Percentiles rank a stretch among this genome's conserved stretches.
Evolutionary conservation across 2,888 invertebrate genomes (phyloP).

Genomic region (Calephelis perditalis): DNA sequence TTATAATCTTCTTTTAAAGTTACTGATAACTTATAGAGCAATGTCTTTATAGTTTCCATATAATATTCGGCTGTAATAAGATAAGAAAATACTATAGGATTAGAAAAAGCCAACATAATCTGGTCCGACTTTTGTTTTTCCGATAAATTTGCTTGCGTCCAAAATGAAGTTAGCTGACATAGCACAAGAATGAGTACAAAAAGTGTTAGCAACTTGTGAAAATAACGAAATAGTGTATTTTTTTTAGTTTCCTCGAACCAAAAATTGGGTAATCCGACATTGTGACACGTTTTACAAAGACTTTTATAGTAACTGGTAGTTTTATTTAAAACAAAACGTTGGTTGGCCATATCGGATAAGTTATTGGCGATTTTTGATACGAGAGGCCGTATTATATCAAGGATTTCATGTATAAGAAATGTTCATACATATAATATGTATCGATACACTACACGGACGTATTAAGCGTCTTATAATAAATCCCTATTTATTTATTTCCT

Average conservation of each 20-base stretch:
- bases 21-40: constrained; percentile 36
- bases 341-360: too few relatives aligned
- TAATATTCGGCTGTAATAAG: constrained; percentile 31
- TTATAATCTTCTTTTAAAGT: constrained; percentile 40
- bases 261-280: constrained; percentile 36
- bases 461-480: too few relatives aligned
- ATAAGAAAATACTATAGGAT: constrained; percentile 36
- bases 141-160: constrained; percentile 34
- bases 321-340: too few relatives aligned
- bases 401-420: too few relatives aligned
- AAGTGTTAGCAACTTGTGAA: constrained; percentile 29
- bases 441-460: too few relatives aligned
- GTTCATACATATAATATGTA: too few relatives aligned
- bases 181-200: constrained; percentile 32
- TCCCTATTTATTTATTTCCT: too few relatives aligned
- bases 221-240: constrained; percentile 27
- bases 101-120: constrained; percentile 36
- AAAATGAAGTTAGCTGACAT: constrained; percentile 35
- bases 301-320: too few relatives aligned
- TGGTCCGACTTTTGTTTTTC: constrained; percentile 36
- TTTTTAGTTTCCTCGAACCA: constrained; percentile 38
- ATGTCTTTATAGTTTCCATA: constrained; percentile 29
- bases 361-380: too few relatives aligned
- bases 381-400: too few relatives aligned
- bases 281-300: not conserved